Evolutionary conservation across 2,888 invertebrate species (phyloP).

Genomic region (Apeira syringaria): DNA sequence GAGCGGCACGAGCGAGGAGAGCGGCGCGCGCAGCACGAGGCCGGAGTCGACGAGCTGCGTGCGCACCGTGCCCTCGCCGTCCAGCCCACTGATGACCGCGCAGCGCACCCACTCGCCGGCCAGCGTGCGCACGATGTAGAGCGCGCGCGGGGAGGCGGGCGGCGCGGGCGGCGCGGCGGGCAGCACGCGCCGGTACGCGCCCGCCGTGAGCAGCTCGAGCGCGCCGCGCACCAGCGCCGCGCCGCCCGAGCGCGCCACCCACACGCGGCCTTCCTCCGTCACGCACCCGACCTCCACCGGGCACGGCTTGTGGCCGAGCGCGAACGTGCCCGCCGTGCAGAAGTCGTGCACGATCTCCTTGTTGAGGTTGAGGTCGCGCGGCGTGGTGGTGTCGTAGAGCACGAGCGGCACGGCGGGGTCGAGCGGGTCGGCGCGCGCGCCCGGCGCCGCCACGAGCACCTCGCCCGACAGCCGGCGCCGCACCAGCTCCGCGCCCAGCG

Average conservation of each 20-base stretch:
- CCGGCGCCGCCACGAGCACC: constrained; percentile 82
- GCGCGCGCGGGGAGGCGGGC: constrained; percentile 52
- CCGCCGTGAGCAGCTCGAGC: constrained; percentile 67
- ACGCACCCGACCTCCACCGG: constrained; percentile 77
- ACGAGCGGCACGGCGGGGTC: constrained; percentile 81
- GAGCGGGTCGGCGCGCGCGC: constrained; percentile 66
- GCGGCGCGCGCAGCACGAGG: constrained; percentile 69
- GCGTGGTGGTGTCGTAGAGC: constrained; percentile 86
- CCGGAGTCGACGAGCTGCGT: constrained; percentile 78
- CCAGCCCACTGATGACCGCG: constrained; percentile 69
- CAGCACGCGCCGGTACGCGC: constrained; percentile 71
- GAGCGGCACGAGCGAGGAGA: constrained; percentile 73
- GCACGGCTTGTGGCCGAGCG: constrained; percentile 65
- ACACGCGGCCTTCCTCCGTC: constrained; percentile 74
- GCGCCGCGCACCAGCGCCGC: constrained; percentile 63
- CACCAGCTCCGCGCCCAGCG: constrained; percentile 53
- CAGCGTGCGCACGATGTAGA: constrained; percentile 77
- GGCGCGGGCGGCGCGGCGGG: constrained; percentile 71
- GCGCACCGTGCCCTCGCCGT: constrained; percentile 73
- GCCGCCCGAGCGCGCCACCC: constrained; percentile 71
- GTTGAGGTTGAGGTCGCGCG: constrained; percentile 86
- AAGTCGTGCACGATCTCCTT: constrained; percentile 81
- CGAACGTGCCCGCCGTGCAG: constrained; percentile 65
- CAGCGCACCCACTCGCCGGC: constrained; percentile 80
- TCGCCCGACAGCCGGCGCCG: constrained; percentile 71